Evolutionary conservation across 2,888 invertebrate species (phyloP).

Genomic region (Drosophila rellima): DNA sequence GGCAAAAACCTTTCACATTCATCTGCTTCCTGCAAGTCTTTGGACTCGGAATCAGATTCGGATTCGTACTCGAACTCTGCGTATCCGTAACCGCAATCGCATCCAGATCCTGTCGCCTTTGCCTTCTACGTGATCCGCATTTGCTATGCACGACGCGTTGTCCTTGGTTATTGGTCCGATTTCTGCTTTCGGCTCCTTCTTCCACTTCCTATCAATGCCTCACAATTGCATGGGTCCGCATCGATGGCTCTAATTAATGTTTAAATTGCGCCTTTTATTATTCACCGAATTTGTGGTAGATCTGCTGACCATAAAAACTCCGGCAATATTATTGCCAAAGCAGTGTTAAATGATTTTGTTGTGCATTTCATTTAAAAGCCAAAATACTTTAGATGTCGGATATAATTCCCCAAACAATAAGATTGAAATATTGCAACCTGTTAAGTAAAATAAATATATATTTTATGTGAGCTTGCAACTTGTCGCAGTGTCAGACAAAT

Average conservation of each 20-base stretch:
- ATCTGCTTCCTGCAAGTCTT: slow-evolving; percentile 40
- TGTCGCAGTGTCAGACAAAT: slow-evolving; percentile 22
- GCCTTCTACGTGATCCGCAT: slow-evolving; percentile 69
- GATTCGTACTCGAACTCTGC: slow-evolving; percentile 31
- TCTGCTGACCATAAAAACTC: slow-evolving; percentile 41
- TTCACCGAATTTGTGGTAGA: slow-evolving; percentile 41
- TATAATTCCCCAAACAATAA: slow-evolving; percentile 6
- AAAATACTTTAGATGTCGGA: not conserved
- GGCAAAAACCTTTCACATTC: slow-evolving; percentile 44
- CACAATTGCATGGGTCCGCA: slow-evolving; percentile 61
- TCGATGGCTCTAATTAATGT: slow-evolving; percentile 82
- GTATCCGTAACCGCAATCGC: slow-evolving; percentile 53
- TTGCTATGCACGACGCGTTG: slow-evolving; percentile 66
- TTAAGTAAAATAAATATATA: not conserved
- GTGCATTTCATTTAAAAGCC: not conserved
- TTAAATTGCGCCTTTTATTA: slow-evolving; percentile 76
- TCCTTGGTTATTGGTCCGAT: slow-evolving; percentile 34
- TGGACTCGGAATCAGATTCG: slow-evolving; percentile 20
- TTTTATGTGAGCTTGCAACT: slow-evolving; percentile 12
- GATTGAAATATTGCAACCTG: slow-evolving; percentile 14
- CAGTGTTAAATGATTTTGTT: slow-evolving; percentile 25
- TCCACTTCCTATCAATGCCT: slow-evolving; percentile 11
- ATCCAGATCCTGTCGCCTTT: slow-evolving; percentile 58
- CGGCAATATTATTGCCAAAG: slow-evolving; percentile 10
- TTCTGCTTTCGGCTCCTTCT: slow-evolving; percentile 13